Base-by-base conservation (phyloP, 2,113 vertebrate genomes). In the Syngnathus typhle region DNA sequence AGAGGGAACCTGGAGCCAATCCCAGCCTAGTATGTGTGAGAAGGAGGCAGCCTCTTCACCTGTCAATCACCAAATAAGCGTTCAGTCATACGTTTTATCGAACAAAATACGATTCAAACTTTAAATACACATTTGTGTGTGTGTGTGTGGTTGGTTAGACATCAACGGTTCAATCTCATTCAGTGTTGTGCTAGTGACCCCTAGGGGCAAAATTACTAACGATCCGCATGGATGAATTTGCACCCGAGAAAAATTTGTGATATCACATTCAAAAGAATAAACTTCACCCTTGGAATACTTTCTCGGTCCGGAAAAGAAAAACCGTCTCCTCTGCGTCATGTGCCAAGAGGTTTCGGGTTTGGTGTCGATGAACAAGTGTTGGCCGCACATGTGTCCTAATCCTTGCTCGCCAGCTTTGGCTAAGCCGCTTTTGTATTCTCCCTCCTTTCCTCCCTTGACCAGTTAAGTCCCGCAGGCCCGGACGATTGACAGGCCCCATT, bases 401-500 rank as follows among this genome's bases (percentile, higher is more conserved):
- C 94, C 94, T 90, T 92, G 69, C 76, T 80, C 93, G 73, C 76
- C 73, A 76, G 75, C 75, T 81, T 77, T 82, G 67, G 73, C 86
- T 83, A 77, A 87, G 80, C 84, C 70, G 74, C 84, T 81, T 85
- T 86, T 83, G 74, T 56, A 59, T 76, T 80, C 68, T 72, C 32
- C 37, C 27, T 3, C 37, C 92, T 65, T 92, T 69, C 69, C 72
- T 73, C 54, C 66, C 80, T 70, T 83, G 78, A 94, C 93, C 92
- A 91, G 93, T 88, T 95, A 94, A 95, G 93, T 96, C 95, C 94
- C 93, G 61, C 90, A 90, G 93, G 93, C 90, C 70, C 60, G 32
- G 43, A 90, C 82, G 94, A 96, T 93, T 96, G 95, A 98, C 95
- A 98, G 94, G 91, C 74, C 88, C 94, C 93, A 95, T 97, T 96